A percentile compares a stretch with the other conserved stretches of the same genome.
These are phyloP conservation scores for Andrena praecox DNA, from an alignment of 2,888 invertebrate species.

Conservation along the genomic window DNA sequence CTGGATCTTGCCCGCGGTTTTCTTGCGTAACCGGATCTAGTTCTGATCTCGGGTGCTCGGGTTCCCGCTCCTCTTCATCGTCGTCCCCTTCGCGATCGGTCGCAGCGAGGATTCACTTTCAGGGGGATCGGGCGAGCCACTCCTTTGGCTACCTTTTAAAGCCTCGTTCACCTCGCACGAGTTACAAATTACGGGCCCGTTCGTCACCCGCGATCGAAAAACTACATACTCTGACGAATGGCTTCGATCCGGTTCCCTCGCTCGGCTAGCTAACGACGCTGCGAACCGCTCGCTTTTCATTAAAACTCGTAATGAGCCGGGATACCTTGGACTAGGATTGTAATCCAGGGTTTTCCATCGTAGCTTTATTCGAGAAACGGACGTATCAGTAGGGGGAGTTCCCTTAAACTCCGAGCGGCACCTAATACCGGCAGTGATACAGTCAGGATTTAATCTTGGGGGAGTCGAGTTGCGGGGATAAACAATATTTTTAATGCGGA, in stretches of 20 bases:
- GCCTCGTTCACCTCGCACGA: conserved; percentile 52
- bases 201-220: conserved; percentile 20
- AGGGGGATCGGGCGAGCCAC: conserved; percentile 39
- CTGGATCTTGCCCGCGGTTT: conserved; percentile 74
- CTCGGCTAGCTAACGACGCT: neutral
- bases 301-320: neutral
- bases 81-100: conserved; percentile 49
- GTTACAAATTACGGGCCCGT: conserved; percentile 53
- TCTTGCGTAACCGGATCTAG: conserved; percentile 77
- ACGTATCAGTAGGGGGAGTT: too few species aligned
- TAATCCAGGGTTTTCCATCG: too few species aligned
- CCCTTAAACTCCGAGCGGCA: too few species aligned
- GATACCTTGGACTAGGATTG: too few species aligned
- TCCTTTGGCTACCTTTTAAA: conserved; percentile 37
- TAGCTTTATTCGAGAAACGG: too few species aligned
- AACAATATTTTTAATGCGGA: too few species aligned
- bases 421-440: too few species aligned
- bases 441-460: too few species aligned
- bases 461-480: too few species aligned
- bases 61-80: conserved; percentile 34
- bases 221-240: conserved; percentile 37
- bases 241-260: conserved; percentile 2
- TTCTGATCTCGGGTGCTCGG: conserved; percentile 56
- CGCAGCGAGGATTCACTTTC: conserved; percentile 61
- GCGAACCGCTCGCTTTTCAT: neutral